Percentiles rank a stretch among this genome's conserved stretches.
Evolutionary conservation across 2,797 vertebrate species (phyloP).

Genomic region (Tenualosa ilisha): DNA sequence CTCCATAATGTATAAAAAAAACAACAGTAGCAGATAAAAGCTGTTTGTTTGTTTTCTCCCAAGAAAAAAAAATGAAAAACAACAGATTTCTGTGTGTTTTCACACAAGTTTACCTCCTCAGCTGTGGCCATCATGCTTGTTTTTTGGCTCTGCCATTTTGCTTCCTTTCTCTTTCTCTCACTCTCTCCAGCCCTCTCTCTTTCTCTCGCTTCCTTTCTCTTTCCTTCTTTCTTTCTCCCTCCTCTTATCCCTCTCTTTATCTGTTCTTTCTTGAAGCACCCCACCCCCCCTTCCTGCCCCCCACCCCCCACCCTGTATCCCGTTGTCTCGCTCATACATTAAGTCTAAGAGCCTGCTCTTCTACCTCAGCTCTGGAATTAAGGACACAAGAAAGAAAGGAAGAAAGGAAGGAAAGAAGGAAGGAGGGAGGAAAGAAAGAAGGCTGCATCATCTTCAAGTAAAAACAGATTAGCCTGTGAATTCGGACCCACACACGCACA

Average conservation of each 20-base stretch:
- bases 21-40: slow-evolving; percentile 16
- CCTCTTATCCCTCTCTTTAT: not conserved
- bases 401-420: not conserved
- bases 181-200: not conserved
- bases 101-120: slow-evolving; percentile 21
- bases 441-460: slow-evolving; percentile 19
- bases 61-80: not conserved
- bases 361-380: slow-evolving; percentile 17
- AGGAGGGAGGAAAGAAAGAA: not conserved
- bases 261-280: not conserved
- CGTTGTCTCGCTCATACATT: not conserved
- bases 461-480: slow-evolving; percentile 18
- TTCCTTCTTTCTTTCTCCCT: not conserved
- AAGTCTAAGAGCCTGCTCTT: slow-evolving; percentile 23
- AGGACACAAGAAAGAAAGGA: slow-evolving; percentile 12
- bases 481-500: not conserved
- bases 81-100: slow-evolving; percentile 17
- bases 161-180: not conserved
- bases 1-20: slow-evolving; percentile 20
- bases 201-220: not conserved
- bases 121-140: not conserved
- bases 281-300: not conserved
- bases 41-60: slow-evolving; percentile 11
- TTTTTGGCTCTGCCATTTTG: not conserved
- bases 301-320: not conserved